Conservation (phyloP, 2,888 invertebrate genomes). For the Lasioglossum morio region DNA sequence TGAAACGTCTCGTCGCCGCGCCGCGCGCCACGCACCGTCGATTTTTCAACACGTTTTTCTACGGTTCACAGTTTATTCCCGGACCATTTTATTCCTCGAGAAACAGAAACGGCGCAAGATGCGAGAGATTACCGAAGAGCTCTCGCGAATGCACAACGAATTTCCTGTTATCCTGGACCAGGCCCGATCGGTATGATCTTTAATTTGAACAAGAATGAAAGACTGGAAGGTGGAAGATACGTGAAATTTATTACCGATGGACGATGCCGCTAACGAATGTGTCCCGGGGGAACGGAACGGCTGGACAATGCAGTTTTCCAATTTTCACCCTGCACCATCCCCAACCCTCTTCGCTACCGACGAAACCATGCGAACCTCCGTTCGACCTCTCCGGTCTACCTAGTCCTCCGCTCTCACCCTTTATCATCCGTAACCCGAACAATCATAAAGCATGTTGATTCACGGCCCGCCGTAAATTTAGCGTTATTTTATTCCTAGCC, state of each 20-base stretch:
- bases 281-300: conserved; percentile 65
- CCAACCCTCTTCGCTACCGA: conserved; percentile 34
- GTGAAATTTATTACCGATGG: conserved; percentile 65
- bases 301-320: conserved; percentile 79
- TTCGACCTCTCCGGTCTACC: conserved; percentile 60
- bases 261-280: conserved; percentile 71
- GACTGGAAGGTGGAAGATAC: conserved; percentile 60
- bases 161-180: background rate
- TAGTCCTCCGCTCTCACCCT: conserved; percentile 52
- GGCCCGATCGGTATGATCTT: conserved; percentile 57
- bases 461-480: conserved; percentile 75
- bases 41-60: background rate
- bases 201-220: conserved; percentile 65
- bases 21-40: background rate
- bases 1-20: background rate
- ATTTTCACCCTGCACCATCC: conserved; percentile 71
- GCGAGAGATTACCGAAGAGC: background rate
- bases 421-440: conserved; percentile 71
- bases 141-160: background rate
- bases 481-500: conserved; percentile 74
- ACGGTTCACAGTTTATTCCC: background rate
- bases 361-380: conserved; percentile 43
- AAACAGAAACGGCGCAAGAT: background rate
- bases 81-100: background rate
- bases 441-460: conserved; percentile 81